Evolutionary conservation across 2,797 vertebrate species (phyloP).

Genomic region (Artibeus jamaicensis): DNA sequence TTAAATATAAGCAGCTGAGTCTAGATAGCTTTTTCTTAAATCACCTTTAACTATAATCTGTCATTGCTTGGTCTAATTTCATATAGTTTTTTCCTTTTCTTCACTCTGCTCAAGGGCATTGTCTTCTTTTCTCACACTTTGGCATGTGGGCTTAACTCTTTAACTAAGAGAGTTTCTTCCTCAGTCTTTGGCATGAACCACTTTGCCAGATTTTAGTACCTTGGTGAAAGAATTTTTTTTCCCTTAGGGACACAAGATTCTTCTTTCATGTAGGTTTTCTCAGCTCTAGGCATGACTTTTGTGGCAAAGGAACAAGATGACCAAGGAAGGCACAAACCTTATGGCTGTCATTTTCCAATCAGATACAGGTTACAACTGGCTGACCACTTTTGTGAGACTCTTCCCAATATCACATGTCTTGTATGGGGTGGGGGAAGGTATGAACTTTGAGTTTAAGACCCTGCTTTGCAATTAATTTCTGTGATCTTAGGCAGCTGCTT

Average conservation of each 20-base stretch:
- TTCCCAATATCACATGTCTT: neutral
- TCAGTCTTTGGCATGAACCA: neutral
- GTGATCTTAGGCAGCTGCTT: neutral
- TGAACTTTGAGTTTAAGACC: neutral
- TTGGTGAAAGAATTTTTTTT: neutral
- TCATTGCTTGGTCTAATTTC: neutral
- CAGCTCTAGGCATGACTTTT: neutral
- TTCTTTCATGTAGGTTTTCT: slow-evolving; percentile 16
- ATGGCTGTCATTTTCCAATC: neutral
- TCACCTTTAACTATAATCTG: neutral
- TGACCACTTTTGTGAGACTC: neutral
- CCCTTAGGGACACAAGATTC: neutral
- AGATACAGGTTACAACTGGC: neutral
- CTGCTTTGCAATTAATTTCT: neutral
- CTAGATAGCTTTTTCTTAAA: slow-evolving; percentile 23
- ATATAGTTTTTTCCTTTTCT: neutral
- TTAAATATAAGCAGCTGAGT: slow-evolving; percentile 20
- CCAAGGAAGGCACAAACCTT: neutral
- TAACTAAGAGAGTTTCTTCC: neutral
- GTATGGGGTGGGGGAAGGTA: neutral
- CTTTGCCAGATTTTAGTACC: neutral
- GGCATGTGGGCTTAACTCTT: neutral
- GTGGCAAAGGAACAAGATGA: neutral
- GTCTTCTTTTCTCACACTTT: slow-evolving; percentile 6
- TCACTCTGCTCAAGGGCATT: slow-evolving; percentile 20